Base-by-base conservation (phyloP, 2,797 vertebrate genomes). In the Clarias laeviceps region DNA sequence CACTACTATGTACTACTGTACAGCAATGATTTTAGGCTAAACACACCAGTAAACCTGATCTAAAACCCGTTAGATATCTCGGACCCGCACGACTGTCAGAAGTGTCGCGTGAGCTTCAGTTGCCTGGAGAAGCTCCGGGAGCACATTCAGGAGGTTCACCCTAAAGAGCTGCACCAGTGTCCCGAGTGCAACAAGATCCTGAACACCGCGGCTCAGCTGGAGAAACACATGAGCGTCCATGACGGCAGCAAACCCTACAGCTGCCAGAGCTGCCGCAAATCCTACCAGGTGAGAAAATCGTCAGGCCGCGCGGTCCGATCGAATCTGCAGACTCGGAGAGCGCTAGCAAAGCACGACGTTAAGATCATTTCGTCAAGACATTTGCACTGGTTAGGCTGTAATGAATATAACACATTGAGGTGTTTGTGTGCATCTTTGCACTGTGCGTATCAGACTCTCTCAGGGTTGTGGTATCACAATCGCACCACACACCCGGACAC, bases 391-490 rank as follows among this genome's bases (percentile, higher is more conserved):
- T 59, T 29, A 64, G 77, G 59, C 57, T 77, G 54, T 59, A 32
- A 27, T n/a, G 7, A 24, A 80, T 61, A 37, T 34, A 22, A 22
- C 1, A 3, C 9, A 40, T 20, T 61, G 45, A 78, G 18, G 57
- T 8, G 20, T 50, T 22, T 29, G 15, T 61, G 7, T 22, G 3
- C 9, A 34, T 15, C n/a, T 77, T 45, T 22, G 50, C 11, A 37
- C 18, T 69, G 29, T 86, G 56, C 83, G 14, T 86, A 50, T 87
- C 86, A 99, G 97, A 97, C 98, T 92, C 91, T 97, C 61, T 98
- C 97, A 5, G 97, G 97, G 12, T 90, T 98, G 70, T 98, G 97
- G 97, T 98, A 98, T 90, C 97, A 98, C 80, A 98, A 97, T 91
- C 94, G 96, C 87, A 98, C 96, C 68, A 96, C 96, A 87, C 97